Evolutionary conservation across 2,113 vertebrate species (phyloP).

Genomic region (Nibea coibor): DNA sequence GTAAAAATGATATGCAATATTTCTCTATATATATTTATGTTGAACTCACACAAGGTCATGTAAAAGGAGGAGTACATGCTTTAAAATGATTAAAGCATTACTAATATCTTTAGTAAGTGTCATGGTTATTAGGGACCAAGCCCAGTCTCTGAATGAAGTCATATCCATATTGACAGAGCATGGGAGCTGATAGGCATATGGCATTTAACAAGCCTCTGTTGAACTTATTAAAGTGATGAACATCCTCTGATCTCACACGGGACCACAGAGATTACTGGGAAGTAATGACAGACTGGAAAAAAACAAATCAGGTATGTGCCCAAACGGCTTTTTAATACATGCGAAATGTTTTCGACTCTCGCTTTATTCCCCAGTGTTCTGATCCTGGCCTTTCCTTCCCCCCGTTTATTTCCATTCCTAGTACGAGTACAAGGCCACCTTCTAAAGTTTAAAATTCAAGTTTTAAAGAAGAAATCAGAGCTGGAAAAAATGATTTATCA

Average conservation of each 20-base stretch:
- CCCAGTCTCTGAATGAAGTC: slow-evolving; percentile 28
- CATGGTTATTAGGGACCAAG: not conserved
- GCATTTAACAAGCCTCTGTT: slow-evolving; percentile 5
- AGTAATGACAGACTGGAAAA: slow-evolving; percentile 10
- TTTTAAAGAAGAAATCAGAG: not conserved
- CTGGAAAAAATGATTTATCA: not conserved
- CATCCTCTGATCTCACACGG: slow-evolving; percentile 23
- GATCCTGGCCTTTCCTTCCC: not conserved
- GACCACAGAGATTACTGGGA: not conserved
- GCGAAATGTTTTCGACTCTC: not conserved
- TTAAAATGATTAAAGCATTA: not conserved
- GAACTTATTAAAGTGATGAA: slow-evolving; percentile 21
- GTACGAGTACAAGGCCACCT: not conserved
- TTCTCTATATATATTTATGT: too few relatives aligned
- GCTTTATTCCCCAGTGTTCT: not conserved
- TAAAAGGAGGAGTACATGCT: not conserved
- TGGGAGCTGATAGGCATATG: not conserved
- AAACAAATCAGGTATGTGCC: not conserved
- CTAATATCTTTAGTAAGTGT: not conserved
- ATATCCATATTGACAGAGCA: not conserved
- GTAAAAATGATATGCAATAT: too few relatives aligned
- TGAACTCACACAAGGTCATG: not conserved
- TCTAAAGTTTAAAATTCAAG: not conserved
- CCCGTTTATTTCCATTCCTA: not conserved
- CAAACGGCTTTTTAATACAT: not conserved